Evolutionary conservation across 2,113 vertebrate genomes (phyloP).

Genomic region (Xiphorhynchus elegans): DNA sequence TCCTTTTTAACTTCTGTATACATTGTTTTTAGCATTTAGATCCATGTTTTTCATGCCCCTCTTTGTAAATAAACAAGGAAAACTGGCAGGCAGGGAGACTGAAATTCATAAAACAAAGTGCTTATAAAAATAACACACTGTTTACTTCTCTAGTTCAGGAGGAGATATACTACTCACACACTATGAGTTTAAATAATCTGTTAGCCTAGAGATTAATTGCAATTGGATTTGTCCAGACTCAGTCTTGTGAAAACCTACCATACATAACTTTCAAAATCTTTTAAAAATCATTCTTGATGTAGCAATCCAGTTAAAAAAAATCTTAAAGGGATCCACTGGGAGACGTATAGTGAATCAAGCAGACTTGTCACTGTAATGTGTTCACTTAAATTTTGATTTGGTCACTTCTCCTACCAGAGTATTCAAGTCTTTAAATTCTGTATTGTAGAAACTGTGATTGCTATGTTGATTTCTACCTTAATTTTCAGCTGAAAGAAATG

Average conservation of each 20-base stretch:
- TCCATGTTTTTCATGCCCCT: neutral
- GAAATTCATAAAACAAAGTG: neutral
- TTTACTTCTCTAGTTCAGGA: neutral
- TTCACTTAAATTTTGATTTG: neutral
- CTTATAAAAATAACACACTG: neutral
- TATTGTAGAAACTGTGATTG: neutral
- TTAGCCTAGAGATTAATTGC: neutral
- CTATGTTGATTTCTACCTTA: neutral
- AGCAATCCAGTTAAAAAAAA: neutral
- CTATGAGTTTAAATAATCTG: neutral
- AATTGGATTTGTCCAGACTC: neutral
- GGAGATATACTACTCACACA: neutral
- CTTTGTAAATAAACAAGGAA: neutral
- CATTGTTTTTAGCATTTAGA: neutral
- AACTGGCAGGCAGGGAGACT: neutral
- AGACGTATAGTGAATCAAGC: neutral
- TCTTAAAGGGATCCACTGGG: neutral
- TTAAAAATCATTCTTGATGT: neutral
- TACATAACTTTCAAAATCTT: neutral
- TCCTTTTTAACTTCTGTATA: neutral
- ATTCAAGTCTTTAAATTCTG: neutral
- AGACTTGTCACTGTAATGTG: neutral
- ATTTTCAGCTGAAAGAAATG: neutral
- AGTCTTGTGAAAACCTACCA: neutral
- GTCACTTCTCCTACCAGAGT: neutral